These are phyloP conservation scores for Popillia japonica DNA, from an alignment of 1,140 invertebrate genomes.

Conservation along the genomic window DNA sequence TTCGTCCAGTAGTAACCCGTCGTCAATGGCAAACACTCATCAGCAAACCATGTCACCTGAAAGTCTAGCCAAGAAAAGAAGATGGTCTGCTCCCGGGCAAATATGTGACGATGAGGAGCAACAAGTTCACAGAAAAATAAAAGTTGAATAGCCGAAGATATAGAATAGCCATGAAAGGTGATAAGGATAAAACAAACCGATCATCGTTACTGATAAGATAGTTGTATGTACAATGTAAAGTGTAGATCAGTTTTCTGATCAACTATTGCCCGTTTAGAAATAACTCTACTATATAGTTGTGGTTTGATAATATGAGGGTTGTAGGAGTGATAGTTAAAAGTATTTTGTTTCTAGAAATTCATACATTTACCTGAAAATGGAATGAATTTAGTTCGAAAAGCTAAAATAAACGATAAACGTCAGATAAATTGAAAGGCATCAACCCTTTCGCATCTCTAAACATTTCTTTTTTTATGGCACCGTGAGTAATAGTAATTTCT, in stretches of 20 bases:
- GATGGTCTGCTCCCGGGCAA: conserved; percentile 72
- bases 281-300: conserved; percentile 16
- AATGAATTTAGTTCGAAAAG: too few species aligned
- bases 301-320: not conserved
- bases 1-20: conserved; percentile 38
- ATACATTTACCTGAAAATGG: too few species aligned
- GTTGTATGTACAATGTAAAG: conserved; percentile 30
- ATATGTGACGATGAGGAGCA: conserved; percentile 64
- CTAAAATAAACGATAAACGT: too few species aligned
- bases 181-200: not conserved
- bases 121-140: conserved; percentile 30
- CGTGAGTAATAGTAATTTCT: too few species aligned
- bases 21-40: not conserved
- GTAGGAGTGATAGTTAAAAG: not conserved
- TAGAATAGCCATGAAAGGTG: not conserved
- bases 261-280: conserved; percentile 15
- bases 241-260: conserved; percentile 35
- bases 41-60: conserved; percentile 59
- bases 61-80: conserved; percentile 64
- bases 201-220: conserved; percentile 32
- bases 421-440: too few species aligned
- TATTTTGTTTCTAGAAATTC: not conserved
- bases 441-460: too few species aligned
- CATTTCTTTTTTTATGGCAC: too few species aligned
- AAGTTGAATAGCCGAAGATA: conserved; percentile 32